A percentile compares a stretch with the other conserved stretches of the same genome.
Conservation (phyloP, 2,797 vertebrate genomes). For the Pelochelys cantorii region DNA sequence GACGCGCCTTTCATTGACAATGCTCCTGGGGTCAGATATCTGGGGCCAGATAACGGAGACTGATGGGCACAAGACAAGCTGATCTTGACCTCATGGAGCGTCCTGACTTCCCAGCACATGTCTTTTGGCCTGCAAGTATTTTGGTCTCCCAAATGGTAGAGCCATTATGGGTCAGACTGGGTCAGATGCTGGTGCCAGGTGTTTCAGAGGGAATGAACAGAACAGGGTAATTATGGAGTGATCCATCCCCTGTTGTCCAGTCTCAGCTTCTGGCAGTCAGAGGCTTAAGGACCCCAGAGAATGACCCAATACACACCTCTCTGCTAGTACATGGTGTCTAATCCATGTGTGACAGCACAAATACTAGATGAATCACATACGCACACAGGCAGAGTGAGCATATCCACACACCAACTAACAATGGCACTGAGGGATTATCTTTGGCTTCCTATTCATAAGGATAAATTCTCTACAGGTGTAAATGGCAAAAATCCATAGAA, state of each 20-base stretch:
- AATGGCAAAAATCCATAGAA: not conserved
- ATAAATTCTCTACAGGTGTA: not conserved
- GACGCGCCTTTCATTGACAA: not conserved
- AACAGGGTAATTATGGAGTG: not conserved
- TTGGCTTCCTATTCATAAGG: not conserved
- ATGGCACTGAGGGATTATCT: not conserved
- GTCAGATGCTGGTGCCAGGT: not conserved
- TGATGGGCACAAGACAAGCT: not conserved
- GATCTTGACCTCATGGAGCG: not conserved
- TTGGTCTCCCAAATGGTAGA: not conserved
- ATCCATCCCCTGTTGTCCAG: not conserved
- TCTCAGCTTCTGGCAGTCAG: not conserved
- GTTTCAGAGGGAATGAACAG: not conserved
- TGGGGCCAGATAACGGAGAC: not conserved
- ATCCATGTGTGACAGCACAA: not conserved
- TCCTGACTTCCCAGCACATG: not conserved
- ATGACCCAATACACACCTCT: not conserved
- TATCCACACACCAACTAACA: not conserved
- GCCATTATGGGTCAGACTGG: not conserved
- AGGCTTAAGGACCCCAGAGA: not conserved
- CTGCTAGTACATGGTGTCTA: rapidly evolving
- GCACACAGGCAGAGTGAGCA: not conserved
- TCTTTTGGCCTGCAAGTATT: not conserved
- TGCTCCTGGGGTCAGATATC: not conserved
- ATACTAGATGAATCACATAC: not conserved